Percentiles rank a stretch among this genome's conserved stretches.
phyloP scores from a whole-genome alignment of 2,888 invertebrate species.

The Caenorhabditis panamensis region DNA sequence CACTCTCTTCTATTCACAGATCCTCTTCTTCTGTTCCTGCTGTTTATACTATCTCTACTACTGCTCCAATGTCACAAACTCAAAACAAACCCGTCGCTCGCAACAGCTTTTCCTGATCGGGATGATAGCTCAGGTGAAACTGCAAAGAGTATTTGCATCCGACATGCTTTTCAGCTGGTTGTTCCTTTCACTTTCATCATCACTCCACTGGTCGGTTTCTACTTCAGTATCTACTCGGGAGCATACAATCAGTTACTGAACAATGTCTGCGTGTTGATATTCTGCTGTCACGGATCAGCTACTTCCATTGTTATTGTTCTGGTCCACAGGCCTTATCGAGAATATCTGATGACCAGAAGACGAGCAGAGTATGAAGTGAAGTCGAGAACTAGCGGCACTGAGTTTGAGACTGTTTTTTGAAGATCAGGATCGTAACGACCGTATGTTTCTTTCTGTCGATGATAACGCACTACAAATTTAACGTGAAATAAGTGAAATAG shows the following conservation, averaged over 20 bases:
- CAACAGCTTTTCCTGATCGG: not conserved
- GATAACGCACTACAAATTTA: too few species aligned
- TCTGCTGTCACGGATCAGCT: not conserved
- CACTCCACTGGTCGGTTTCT: not conserved
- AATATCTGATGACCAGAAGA: not conserved
- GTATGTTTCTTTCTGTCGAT: too few species aligned
- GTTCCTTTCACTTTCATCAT: conserved; percentile 1
- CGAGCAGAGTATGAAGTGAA: not conserved
- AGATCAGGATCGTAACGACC: too few species aligned
- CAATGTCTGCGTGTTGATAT: conserved; percentile 1
- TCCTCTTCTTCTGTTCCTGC: conserved; percentile 1
- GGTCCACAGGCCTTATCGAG: conserved; percentile 4
- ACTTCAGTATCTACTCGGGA: not conserved
- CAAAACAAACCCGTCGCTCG: not conserved
- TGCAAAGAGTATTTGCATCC: not conserved
- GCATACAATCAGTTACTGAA: not conserved
- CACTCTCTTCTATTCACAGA: not conserved
- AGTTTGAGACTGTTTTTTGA: conserved; percentile 1
- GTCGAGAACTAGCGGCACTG: not conserved
- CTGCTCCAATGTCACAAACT: not conserved
- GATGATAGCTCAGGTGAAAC: not conserved
- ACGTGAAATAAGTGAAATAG: too few species aligned
- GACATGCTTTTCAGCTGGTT: not conserved
- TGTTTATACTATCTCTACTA: conserved; percentile 6
- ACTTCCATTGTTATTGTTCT: not conserved